Conservation (phyloP, 2,888 invertebrate species). For the Temnothorax unifasciatus region DNA sequence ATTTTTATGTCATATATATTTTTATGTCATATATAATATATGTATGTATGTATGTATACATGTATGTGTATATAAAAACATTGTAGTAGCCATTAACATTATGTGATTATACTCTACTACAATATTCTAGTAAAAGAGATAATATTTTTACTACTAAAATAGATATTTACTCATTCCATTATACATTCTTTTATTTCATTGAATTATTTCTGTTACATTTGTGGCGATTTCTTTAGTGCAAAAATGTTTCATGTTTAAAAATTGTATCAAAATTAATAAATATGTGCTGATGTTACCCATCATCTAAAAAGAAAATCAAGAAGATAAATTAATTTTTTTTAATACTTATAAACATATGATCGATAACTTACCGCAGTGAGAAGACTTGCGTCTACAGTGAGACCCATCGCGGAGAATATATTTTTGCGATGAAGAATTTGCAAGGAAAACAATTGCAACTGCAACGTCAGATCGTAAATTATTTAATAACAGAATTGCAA, state of each 20-base stretch:
- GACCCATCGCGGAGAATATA: background rate
- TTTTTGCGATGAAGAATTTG: background rate
- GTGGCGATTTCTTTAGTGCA: background rate
- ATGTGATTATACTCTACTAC: background rate
- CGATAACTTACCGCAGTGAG: background rate
- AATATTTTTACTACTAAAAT: background rate
- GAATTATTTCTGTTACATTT: background rate
- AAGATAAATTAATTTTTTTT: background rate
- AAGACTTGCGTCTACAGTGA: background rate
- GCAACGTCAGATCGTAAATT: background rate
- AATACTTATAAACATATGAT: background rate
- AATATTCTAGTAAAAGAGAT: background rate
- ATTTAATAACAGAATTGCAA: background rate
- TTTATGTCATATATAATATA: no score
- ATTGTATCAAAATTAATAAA: background rate
- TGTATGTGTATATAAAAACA: no score
- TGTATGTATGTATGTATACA: no score
- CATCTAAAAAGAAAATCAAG: background rate
- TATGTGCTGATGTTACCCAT: background rate
- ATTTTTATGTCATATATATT: no score
- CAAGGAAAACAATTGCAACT: constrained; percentile 10
- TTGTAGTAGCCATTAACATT: no score
- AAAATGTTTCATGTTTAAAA: background rate
- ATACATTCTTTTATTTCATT: background rate
- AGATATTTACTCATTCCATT: background rate